Conservation (phyloP, 2,797 vertebrate species). For the Sylvilagus floridanus region DNA sequence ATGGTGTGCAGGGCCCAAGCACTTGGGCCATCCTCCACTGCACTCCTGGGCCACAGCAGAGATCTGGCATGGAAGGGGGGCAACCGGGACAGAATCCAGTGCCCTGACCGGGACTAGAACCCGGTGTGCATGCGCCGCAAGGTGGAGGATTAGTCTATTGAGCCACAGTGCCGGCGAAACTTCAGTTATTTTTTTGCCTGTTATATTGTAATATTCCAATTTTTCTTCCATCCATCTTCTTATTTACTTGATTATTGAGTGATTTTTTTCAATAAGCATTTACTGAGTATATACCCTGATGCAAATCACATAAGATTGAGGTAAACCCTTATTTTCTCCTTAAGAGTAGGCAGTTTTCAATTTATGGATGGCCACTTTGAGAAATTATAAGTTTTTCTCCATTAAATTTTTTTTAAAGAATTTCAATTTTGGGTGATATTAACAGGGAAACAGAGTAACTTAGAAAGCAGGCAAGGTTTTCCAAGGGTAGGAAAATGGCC, state of each 20-base stretch:
- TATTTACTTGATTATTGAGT: neutral
- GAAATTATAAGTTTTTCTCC: neutral
- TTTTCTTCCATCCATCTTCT: neutral
- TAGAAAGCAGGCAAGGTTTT: neutral
- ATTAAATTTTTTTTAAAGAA: neutral
- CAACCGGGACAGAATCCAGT: too few species aligned
- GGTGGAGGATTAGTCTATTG: too few species aligned
- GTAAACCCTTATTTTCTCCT: neutral
- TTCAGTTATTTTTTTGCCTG: neutral
- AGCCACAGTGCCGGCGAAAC: too few species aligned
- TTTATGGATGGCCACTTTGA: neutral
- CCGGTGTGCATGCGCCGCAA: too few species aligned
- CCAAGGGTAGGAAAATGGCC: neutral
- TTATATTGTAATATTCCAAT: neutral
- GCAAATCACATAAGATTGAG: neutral
- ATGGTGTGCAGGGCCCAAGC: too few species aligned
- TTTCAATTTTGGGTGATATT: neutral
- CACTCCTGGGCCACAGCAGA: too few species aligned
- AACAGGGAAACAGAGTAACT: neutral
- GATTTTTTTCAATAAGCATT: neutral
- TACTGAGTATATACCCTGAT: neutral
- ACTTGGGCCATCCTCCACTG: too few species aligned
- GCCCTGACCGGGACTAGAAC: too few species aligned
- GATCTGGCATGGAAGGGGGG: too few species aligned
- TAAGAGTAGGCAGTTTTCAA: conserved; percentile 21